Evolutionary conservation across 2,113 vertebrate genomes (phyloP).

Genomic region (Hylia prasina): DNA sequence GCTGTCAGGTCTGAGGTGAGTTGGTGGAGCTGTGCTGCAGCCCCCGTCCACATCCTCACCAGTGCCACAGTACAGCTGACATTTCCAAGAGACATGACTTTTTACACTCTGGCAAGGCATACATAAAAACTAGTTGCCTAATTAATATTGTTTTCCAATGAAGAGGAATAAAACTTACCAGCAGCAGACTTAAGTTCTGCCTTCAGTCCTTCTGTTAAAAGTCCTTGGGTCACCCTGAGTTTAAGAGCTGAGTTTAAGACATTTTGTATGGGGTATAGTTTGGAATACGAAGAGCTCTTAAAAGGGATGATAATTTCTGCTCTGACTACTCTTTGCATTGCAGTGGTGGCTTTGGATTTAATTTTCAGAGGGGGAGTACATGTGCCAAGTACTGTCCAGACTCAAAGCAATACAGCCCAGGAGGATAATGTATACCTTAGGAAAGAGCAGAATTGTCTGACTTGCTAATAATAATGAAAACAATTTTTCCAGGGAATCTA

Average conservation of each 20-base stretch:
- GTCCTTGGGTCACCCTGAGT: background rate
- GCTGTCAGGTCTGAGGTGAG: background rate
- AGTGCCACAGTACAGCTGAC: background rate
- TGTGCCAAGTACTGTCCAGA: background rate
- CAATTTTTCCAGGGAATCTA: background rate
- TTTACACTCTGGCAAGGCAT: background rate
- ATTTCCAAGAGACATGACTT: background rate
- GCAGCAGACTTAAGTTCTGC: background rate
- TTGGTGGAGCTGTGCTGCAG: background rate
- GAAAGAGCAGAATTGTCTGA: conserved; percentile 20
- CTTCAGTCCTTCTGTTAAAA: background rate
- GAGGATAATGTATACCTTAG: background rate
- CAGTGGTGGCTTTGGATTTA: background rate
- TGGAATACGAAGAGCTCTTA: background rate
- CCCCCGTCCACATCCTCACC: background rate
- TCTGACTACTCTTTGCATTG: background rate
- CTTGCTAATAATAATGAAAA: conserved; percentile 28
- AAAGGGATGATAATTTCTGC: background rate
- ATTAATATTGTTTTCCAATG: background rate
- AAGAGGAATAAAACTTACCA: background rate
- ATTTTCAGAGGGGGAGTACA: background rate
- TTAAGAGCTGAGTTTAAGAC: background rate
- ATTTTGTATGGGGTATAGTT: background rate
- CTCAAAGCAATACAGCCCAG: background rate
- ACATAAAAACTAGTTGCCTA: background rate